Conservation (phyloP, 1,140 invertebrate genomes). For the Bradynema listronoti region DNA sequence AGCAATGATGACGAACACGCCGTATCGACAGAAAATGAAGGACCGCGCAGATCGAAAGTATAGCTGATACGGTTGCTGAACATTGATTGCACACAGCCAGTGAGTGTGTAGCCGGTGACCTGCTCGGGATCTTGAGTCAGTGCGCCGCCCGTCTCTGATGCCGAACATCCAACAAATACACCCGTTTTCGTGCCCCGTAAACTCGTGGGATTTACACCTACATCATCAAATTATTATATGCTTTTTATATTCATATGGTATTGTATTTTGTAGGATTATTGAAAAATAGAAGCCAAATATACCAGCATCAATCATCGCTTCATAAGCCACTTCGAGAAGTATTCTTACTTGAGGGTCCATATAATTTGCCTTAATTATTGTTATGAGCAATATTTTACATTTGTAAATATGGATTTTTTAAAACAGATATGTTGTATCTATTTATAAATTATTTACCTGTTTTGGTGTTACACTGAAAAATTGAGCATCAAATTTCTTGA, state of each 20-base stretch:
- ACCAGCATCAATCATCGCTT: slow-evolving; percentile 87
- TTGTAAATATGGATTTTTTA: background rate
- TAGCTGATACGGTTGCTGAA: slow-evolving; percentile 90
- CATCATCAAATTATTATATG: slow-evolving; percentile 27
- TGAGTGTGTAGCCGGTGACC: slow-evolving; percentile 81
- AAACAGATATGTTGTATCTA: slow-evolving; percentile 63
- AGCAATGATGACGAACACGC: slow-evolving; percentile 87
- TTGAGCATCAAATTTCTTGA: slow-evolving; percentile 66
- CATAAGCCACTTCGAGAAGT: slow-evolving; percentile 83
- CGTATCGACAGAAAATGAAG: slow-evolving; percentile 85
- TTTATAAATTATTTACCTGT: slow-evolving; percentile 76
- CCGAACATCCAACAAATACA: slow-evolving; percentile 58
- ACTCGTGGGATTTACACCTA: slow-evolving; percentile 66
- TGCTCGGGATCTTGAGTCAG: slow-evolving; percentile 69
- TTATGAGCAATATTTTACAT: background rate
- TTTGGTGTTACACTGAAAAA: slow-evolving; percentile 64
- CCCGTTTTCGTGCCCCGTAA: slow-evolving; percentile 58
- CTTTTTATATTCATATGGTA: background rate
- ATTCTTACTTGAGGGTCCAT: slow-evolving; percentile 92
- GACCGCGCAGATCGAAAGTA: slow-evolving; percentile 77
- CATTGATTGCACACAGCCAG: slow-evolving; percentile 85
- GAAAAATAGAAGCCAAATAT: slow-evolving; percentile 25
- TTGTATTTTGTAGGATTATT: slow-evolving; percentile 6
- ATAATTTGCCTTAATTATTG: slow-evolving; percentile 69
- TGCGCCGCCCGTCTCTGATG: slow-evolving; percentile 67